Evolutionary conservation across 2,888 invertebrate genomes (phyloP), one percentile per base, ranked within the genome.

Genomic region (Microplitis manilae): DNA sequence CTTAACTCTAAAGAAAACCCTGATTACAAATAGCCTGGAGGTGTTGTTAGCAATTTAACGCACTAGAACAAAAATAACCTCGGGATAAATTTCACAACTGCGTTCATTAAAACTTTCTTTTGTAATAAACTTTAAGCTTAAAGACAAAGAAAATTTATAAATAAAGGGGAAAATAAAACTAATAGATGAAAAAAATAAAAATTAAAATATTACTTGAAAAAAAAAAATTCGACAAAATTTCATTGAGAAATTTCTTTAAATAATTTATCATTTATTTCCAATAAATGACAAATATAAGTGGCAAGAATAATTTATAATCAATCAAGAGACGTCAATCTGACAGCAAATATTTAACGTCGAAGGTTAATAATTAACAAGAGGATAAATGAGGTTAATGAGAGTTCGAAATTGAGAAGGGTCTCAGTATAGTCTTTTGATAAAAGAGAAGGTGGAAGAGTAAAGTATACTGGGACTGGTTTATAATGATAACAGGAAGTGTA

Each of bases 91-190:
- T 65, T 38, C 38, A 20, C 38, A 20, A 20, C 30, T 65, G 38
- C 65, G 30, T 65, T 65, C 65, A 65, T 65, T 65, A 65, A 65
- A 65, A 65, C 65, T 65, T 65, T 65, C 1, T 9, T 9, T 20
- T 9, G 30, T 20, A 20, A 5, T 9, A 65, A 65, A 20, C 30
- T 50, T 13, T 13, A 50, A 50, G 30, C 20, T 13, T 7, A 8
- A 65, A 7, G 8, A 65, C 13, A 30, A 65, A 65, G 61, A 61
- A 61, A 1, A 7, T 15, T n/a, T 30, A 30, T 30, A 30, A 30
- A 30, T 2, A 2, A 30, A 30, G 4, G 30, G 30, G 30, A 30
- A 30, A 30, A 30, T 30, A 30, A 30, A 30, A 30, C 30, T 30
- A 30, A 30, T 4, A 30, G 30, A 0, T 30, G 4, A 30, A 30